Percentiles rank a stretch among this genome's conserved stretches.
phyloP scores from a whole-genome alignment of 2,797 vertebrate genomes.

The Chaenodraco wilsoni region DNA sequence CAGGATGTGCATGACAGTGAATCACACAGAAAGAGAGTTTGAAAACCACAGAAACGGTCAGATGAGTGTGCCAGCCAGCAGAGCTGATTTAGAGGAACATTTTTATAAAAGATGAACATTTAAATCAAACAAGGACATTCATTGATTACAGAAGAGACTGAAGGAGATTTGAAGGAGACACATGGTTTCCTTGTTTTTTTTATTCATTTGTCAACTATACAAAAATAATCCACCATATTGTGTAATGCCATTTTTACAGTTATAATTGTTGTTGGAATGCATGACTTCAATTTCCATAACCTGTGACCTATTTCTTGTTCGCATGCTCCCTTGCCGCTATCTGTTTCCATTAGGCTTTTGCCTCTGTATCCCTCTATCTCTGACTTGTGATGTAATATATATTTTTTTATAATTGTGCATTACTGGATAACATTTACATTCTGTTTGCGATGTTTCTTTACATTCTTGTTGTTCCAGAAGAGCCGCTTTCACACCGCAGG shows the following conservation, averaged over 20 bases:
- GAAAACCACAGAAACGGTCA: slow-evolving; percentile 23
- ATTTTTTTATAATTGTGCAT: too few relatives aligned
- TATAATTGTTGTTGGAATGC: background rate
- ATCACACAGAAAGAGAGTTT: slow-evolving; percentile 20
- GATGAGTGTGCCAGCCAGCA: background rate
- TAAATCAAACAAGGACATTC: background rate
- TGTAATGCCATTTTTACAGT: background rate
- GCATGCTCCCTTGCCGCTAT: background rate
- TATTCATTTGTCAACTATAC: background rate
- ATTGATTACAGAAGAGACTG: background rate
- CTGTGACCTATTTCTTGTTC: slow-evolving; percentile 5
- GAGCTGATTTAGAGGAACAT: background rate
- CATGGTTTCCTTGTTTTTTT: background rate
- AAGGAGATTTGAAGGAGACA: background rate
- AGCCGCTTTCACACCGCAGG: too few relatives aligned
- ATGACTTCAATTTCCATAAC: background rate
- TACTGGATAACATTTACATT: too few relatives aligned
- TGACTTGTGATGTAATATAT: too few relatives aligned
- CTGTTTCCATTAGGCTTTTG: background rate
- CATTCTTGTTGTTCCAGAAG: too few relatives aligned
- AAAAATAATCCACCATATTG: background rate
- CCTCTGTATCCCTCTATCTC: background rate
- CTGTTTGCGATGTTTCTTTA: too few relatives aligned
- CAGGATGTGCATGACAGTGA: slow-evolving; percentile 35
- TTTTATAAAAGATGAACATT: background rate